Evolutionary conservation across 2,113 vertebrate species (phyloP).

Genomic region (Percina caprodes): DNA sequence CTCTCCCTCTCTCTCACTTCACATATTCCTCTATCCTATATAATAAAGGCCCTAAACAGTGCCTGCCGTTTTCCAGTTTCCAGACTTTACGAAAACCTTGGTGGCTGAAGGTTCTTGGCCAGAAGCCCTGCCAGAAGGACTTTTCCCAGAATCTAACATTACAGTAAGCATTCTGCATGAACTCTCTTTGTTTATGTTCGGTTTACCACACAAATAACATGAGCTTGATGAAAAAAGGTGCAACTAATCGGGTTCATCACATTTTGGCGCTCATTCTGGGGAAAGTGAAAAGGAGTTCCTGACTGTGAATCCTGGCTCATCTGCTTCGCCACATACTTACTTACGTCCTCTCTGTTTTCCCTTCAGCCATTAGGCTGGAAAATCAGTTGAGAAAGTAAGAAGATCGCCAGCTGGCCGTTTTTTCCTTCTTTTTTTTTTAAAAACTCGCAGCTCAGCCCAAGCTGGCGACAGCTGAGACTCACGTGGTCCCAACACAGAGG

Average conservation of each 20-base stretch:
- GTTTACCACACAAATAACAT: not conserved
- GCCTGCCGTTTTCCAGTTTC: too few relatives aligned
- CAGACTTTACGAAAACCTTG: too few relatives aligned
- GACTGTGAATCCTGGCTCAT: not conserved
- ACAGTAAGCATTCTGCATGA: not conserved
- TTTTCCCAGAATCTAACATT: not conserved
- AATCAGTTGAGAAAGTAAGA: not conserved
- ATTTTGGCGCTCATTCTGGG: not conserved
- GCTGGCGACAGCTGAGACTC: slow-evolving; percentile 43
- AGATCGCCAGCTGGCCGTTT: slow-evolving; percentile 20
- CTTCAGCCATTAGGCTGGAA: slow-evolving; percentile 18
- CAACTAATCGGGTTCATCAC: not conserved
- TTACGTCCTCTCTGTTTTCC: not conserved
- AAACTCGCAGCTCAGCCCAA: not conserved
- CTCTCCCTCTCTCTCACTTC: too few relatives aligned
- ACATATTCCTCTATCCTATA: too few relatives aligned
- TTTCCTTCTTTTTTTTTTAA: not conserved
- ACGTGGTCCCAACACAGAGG: slow-evolving; percentile 36
- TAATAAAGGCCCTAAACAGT: too few relatives aligned
- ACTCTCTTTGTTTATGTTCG: not conserved
- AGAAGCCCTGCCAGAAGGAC: not conserved
- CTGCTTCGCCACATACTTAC: not conserved
- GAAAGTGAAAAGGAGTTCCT: not conserved
- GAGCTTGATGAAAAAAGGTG: not conserved
- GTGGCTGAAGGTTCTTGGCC: not conserved